Conservation (phyloP, 2,797 vertebrate species). For the Crocidura indochinensis region DNA sequence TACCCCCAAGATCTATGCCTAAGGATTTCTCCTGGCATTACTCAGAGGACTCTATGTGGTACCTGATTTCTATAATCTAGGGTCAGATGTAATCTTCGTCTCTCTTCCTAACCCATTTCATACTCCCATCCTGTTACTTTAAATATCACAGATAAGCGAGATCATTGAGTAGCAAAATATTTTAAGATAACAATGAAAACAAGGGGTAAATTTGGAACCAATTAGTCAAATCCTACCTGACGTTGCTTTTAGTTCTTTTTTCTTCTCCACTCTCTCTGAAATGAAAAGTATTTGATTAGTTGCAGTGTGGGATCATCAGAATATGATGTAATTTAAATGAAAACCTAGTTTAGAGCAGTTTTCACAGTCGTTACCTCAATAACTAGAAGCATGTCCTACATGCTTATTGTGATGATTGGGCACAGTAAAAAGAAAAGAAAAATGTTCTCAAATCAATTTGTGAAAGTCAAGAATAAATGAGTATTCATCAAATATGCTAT, state of each 20-base stretch:
- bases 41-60: too few relatives aligned
- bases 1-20: too few relatives aligned
- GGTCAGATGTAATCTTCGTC: too few relatives aligned
- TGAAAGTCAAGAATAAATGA: slow-evolving; percentile 46
- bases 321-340: neutral
- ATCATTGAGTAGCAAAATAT: too few relatives aligned
- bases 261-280: slow-evolving; percentile 79
- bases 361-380: neutral
- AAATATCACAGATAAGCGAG: too few relatives aligned
- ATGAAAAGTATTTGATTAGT: slow-evolving; percentile 71
- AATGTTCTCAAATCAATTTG: slow-evolving; percentile 13
- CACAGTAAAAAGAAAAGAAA: neutral
- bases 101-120: too few relatives aligned
- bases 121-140: too few relatives aligned
- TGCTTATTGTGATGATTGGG: neutral
- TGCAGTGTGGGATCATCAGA: neutral
- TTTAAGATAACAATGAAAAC: slow-evolving; percentile 35
- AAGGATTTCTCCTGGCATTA: too few relatives aligned
- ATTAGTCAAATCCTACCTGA: slow-evolving; percentile 70
- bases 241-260: slow-evolving; percentile 65
- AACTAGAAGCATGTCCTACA: neutral
- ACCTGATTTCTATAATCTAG: too few relatives aligned
- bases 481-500: neutral
- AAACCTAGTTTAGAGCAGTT: neutral
- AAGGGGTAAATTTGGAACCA: slow-evolving; percentile 2